These are phyloP conservation scores for Chiloscyllium plagiosum DNA, from an alignment of 2,113 vertebrate species.

Conservation along the genomic window DNA sequence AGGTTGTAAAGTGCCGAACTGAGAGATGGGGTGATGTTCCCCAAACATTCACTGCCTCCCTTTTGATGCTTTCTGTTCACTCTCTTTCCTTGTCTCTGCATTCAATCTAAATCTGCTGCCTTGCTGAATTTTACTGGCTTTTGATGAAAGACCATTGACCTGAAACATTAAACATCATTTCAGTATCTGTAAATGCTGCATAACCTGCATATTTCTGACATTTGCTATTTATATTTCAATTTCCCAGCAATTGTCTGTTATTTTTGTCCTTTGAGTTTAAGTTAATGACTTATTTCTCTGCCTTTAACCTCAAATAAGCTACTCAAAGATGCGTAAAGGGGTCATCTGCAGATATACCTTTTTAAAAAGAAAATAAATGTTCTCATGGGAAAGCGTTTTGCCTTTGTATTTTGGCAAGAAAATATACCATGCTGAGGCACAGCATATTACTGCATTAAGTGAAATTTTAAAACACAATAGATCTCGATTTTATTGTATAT, in stretches of 20 bases:
- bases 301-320: neutral
- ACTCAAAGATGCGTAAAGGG: neutral
- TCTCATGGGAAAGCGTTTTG: neutral
- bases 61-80: neutral
- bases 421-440: neutral
- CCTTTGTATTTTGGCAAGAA: neutral
- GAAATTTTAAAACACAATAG: neutral
- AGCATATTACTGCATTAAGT: neutral
- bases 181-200: neutral
- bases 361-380: neutral
- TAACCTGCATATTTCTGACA: neutral
- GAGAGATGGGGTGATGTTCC: neutral
- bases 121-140: neutral
- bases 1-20: neutral
- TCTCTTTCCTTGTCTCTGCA: neutral
- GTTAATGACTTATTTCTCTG: neutral
- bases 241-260: neutral
- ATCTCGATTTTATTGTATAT: neutral
- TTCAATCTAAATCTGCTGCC: neutral
- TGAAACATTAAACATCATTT: neutral
- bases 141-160: neutral
- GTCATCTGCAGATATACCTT: neutral
- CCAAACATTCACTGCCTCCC: neutral
- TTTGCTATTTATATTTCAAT: neutral
- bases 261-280: neutral